These are phyloP conservation scores for Paracanthobrama guichenoti DNA, from an alignment of 2,113 vertebrate genomes.

Conservation along the genomic window DNA sequence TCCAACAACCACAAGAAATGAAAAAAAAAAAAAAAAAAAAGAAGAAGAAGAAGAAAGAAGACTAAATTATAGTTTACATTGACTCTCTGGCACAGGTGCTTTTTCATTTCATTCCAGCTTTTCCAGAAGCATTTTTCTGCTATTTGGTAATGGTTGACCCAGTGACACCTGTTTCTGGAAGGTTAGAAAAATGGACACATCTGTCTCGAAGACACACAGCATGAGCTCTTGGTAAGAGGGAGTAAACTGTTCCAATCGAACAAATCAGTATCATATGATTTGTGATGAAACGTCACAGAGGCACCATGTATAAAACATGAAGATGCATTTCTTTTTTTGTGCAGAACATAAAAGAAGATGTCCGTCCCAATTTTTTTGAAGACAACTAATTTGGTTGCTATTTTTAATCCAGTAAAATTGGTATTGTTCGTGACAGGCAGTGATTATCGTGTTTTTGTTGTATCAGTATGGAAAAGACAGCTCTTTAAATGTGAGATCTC, in stretches of 20 bases:
- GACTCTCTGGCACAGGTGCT: not conserved
- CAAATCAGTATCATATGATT: not conserved
- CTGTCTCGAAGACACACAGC: slow-evolving; percentile 2
- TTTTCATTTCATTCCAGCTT: not conserved
- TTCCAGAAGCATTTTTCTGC: slow-evolving; percentile 4
- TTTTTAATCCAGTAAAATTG: not conserved
- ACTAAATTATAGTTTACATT: not conserved
- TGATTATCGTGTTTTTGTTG: not conserved
- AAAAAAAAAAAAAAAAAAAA: too few species aligned
- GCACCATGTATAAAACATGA: not conserved
- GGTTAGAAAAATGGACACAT: not conserved
- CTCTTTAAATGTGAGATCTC: not conserved
- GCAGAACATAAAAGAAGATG: too few species aligned
- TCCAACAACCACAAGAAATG: not conserved
- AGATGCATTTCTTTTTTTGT: not conserved
- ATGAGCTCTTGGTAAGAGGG: slow-evolving; percentile 3
- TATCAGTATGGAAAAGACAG: not conserved
- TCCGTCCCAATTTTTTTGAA: not conserved
- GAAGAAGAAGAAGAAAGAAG: too few species aligned
- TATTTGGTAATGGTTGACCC: slow-evolving; percentile 5
- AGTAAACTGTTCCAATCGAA: not conserved
- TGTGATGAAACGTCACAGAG: not conserved
- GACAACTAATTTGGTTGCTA: not conserved
- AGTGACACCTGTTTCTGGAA: slow-evolving; percentile 9
- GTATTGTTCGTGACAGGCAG: not conserved